Evolutionary conservation across 2,113 vertebrate species (phyloP).

Genomic region (Scomber japonicus): DNA sequence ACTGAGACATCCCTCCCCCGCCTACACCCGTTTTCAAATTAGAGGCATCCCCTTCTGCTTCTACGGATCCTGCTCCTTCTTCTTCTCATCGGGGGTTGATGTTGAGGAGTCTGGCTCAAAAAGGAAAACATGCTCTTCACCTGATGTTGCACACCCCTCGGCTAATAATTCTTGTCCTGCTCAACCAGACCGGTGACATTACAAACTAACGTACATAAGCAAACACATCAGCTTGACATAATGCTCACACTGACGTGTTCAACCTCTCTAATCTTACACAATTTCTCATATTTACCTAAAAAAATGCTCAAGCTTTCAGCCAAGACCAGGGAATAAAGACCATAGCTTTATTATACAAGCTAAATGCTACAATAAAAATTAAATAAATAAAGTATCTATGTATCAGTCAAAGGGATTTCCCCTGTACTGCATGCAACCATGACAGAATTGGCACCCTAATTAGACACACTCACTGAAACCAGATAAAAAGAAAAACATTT

Average conservation of each 20-base stretch:
- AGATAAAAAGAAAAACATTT: slow-evolving; percentile 20
- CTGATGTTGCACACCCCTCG: slow-evolving; percentile 8
- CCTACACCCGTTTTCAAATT: slow-evolving; percentile 58
- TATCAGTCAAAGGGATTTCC: slow-evolving; percentile 23
- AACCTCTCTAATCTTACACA: slow-evolving; percentile 3
- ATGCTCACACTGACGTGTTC: slow-evolving; percentile 30
- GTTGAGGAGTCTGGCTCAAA: slow-evolving; percentile 16
- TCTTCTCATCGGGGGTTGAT: slow-evolving; percentile 49
- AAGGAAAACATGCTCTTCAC: slow-evolving; percentile 9
- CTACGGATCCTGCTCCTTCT: slow-evolving; percentile 15
- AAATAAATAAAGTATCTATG: too few relatives aligned
- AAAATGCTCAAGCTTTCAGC: too few relatives aligned
- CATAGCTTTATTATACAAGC: too few relatives aligned
- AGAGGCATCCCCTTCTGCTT: slow-evolving; percentile 60
- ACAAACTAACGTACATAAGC: neutral
- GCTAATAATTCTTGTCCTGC: slow-evolving; percentile 33
- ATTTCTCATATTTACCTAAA: neutral
- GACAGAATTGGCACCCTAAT: slow-evolving; percentile 29
- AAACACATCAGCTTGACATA: slow-evolving; percentile 31
- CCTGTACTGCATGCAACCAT: slow-evolving; percentile 1
- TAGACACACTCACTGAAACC: slow-evolving; percentile 34
- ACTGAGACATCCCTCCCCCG: slow-evolving; percentile 59
- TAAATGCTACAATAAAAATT: too few relatives aligned
- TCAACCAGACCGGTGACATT: slow-evolving; percentile 69
- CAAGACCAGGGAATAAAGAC: too few relatives aligned